Percentiles rank a stretch among this genome's conserved stretches.
Evolutionary conservation across 2,888 invertebrate genomes (phyloP).

Genomic region (Philereme vetulata): DNA sequence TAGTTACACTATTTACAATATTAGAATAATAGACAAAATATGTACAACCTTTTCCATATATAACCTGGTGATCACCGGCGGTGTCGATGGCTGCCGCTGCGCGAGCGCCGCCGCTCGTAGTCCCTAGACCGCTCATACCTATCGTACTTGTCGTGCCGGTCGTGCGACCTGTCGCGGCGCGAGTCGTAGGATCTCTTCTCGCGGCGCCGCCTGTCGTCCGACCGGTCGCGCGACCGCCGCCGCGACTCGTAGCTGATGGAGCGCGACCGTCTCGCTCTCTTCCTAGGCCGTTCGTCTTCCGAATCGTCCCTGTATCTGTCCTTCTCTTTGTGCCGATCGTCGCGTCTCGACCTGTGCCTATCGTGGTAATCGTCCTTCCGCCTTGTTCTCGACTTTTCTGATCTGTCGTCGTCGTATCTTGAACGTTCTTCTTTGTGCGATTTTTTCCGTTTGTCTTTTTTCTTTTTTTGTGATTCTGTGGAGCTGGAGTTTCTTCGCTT

Average conservation of each 20-base stretch:
- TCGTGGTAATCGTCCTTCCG: slow-evolving; percentile 64
- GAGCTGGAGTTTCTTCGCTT: slow-evolving; percentile 67
- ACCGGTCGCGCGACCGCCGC: slow-evolving; percentile 49
- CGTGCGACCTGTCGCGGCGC: slow-evolving; percentile 25
- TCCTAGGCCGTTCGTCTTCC: slow-evolving; percentile 66
- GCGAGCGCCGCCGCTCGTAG: slow-evolving; percentile 65
- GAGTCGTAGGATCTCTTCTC: slow-evolving; percentile 51
- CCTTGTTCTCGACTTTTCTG: slow-evolving; percentile 55
- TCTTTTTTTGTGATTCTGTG: slow-evolving; percentile 62
- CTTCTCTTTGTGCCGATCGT: slow-evolving; percentile 60
- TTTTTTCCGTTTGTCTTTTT: slow-evolving; percentile 60
- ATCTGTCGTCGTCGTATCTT: slow-evolving; percentile 59
- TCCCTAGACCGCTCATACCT: slow-evolving; percentile 79
- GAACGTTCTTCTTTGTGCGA: slow-evolving; percentile 55
- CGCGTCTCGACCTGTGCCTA: slow-evolving; percentile 59
- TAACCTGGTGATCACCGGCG: slow-evolving; percentile 78
- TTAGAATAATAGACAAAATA: slow-evolving; percentile 42
- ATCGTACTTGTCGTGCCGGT: slow-evolving; percentile 61
- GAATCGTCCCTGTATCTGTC: slow-evolving; percentile 71
- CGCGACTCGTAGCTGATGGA: slow-evolving; percentile 64
- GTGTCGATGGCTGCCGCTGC: slow-evolving; percentile 68
- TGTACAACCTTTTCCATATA: slow-evolving; percentile 68
- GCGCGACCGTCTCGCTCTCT: slow-evolving; percentile 65
- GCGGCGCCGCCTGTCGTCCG: slow-evolving; percentile 48
- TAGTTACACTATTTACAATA: slow-evolving; percentile 21